Percentiles rank a stretch among this genome's conserved stretches.
These are phyloP conservation scores for Brevimyrus niger DNA, from an alignment of 2,113 vertebrate species.

Conservation along the genomic window DNA sequence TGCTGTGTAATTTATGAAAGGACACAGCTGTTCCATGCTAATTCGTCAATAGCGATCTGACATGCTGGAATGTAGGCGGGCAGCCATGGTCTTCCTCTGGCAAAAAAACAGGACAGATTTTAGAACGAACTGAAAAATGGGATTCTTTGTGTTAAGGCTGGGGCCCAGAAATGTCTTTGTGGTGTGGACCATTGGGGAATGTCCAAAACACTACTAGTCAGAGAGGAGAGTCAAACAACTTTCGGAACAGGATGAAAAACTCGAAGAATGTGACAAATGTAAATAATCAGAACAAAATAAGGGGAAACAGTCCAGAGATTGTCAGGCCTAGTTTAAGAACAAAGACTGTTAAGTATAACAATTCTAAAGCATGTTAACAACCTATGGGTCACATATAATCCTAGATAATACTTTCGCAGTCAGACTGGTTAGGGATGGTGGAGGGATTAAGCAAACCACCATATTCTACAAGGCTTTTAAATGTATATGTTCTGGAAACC, in stretches of 20 bases:
- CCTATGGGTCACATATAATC: background rate
- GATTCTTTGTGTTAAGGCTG: background rate
- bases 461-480: slow-evolving; percentile 13
- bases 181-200: background rate
- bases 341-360: background rate
- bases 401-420: background rate
- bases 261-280: background rate
- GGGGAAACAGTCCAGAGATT: background rate
- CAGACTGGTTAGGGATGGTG: background rate
- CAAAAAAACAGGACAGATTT: background rate
- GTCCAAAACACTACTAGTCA: background rate
- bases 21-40: background rate
- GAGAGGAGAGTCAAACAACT: background rate
- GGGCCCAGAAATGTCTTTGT: background rate
- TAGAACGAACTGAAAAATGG: slow-evolving; percentile 12
- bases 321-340: background rate
- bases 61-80: background rate
- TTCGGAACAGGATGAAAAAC: background rate
- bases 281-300: slow-evolving; percentile 1
- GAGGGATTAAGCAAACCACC: slow-evolving; percentile 2
- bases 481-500: background rate
- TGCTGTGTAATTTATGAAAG: slow-evolving; percentile 30
- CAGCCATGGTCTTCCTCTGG: slow-evolving; percentile 1
- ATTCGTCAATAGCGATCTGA: slow-evolving; percentile 1
- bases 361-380: background rate